Conservation (phyloP, 1,140 invertebrate genomes). For the Melitaea cinxia region DNA sequence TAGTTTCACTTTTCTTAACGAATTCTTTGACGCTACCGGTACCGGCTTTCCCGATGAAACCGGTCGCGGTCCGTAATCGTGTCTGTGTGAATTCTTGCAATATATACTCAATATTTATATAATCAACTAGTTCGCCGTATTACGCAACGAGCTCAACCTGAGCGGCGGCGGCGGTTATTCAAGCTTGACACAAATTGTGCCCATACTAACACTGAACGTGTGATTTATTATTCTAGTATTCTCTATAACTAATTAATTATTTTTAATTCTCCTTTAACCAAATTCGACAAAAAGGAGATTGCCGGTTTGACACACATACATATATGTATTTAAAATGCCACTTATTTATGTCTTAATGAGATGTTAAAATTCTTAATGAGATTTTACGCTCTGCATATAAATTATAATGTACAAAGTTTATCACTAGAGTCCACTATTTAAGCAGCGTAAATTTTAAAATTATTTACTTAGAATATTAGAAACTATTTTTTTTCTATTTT, state of each 20-base stretch:
- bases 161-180: background rate
- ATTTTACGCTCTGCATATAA: too few species aligned
- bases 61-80: slow-evolving; percentile 13
- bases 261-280: background rate
- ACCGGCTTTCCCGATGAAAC: slow-evolving; percentile 28
- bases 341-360: too few species aligned
- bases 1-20: slow-evolving; percentile 5
- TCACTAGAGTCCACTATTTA: too few species aligned
- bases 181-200: background rate
- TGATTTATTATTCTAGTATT: background rate
- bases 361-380: too few species aligned
- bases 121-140: slow-evolving; percentile 20
- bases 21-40: background rate
- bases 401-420: too few species aligned
- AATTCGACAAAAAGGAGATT: too few species aligned
- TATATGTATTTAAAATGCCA: too few species aligned
- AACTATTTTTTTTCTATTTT: too few species aligned
- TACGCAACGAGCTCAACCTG: slow-evolving; percentile 10
- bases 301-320: too few species aligned
- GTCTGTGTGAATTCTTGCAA: slow-evolving; percentile 17
- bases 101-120: slow-evolving; percentile 33
- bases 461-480: too few species aligned
- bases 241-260: background rate
- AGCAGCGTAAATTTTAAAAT: too few species aligned
- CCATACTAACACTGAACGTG: background rate